These are phyloP conservation scores for Lithobates sylvaticus DNA, from an alignment of 2,797 vertebrate genomes.

Conservation along the genomic window DNA sequence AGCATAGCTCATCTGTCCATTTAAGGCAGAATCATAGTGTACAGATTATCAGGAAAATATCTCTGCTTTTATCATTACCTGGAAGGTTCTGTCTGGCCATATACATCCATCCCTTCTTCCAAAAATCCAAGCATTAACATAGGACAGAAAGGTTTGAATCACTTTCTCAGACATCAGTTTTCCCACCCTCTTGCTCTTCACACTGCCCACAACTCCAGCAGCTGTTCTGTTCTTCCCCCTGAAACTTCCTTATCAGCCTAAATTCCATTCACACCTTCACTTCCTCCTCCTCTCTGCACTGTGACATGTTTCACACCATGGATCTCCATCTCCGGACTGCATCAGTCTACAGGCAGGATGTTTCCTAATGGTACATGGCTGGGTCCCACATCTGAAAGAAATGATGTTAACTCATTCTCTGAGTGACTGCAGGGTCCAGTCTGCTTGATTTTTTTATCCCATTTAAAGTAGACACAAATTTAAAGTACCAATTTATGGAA, in stretches of 20 bases:
- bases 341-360: background rate
- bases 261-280: conserved; percentile 36
- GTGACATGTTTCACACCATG: background rate
- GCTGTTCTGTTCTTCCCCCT: conserved; percentile 1
- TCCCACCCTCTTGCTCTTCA: conserved; percentile 5
- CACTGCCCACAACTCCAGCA: background rate
- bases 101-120: background rate
- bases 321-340: background rate
- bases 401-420: background rate
- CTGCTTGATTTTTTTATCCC: too few relatives aligned
- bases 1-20: too few relatives aligned
- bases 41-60: too few relatives aligned
- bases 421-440: too few relatives aligned
- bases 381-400: background rate
- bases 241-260: conserved; percentile 1
- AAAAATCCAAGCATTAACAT: background rate
- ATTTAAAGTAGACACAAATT: too few relatives aligned
- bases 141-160: background rate
- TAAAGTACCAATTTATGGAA: too few relatives aligned
- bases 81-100: background rate
- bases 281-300: background rate
- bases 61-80: conserved; percentile 2
- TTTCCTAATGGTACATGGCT: background rate
- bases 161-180: background rate
- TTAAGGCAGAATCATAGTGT: background rate